Base-by-base conservation (phyloP, 2,888 invertebrate species). In the Eristalinus aeneus region DNA sequence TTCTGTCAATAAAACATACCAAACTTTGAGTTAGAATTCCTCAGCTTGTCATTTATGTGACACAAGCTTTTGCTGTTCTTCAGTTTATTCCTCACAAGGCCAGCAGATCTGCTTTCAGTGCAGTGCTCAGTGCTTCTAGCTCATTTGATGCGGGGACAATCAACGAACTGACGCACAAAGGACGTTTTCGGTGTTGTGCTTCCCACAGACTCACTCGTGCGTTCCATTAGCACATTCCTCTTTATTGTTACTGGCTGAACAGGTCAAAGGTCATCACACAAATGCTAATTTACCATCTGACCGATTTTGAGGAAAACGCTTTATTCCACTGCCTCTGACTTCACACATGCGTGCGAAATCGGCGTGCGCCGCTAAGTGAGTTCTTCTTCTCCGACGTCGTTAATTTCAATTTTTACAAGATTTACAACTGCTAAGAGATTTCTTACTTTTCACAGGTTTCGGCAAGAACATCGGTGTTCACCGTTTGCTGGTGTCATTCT, bases 401-500 rank as follows among this genome's bases (percentile, higher is more conserved):
- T 54, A 9, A 54, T 23, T 56, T 10, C 10, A 54, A 2, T 20
- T 8, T 73, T 39, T 4, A n/a, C n/a, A 0, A 6, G 46, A 46
- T 3, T 16, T 46, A 8, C 1, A 46, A n/a, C 16, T 5, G 5
- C n/a, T 16, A 46, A 46, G 16, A 1, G 10, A 56, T 5, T 27
- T 71, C 31, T 77, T 58, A 56, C 54, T 23, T 31, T 65, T 72
- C 39, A 11, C 73, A 94, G 93, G 94, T 32, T 94, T 94, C 88
- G 92, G 92, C 10, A 90, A 93, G 86, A 90, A 90, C 5, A 88
- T 92, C 11, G 91, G 92, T 1, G 90, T 93, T 1, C 95, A 95
- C 89, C 92, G 93, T 1, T 91, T 93, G 79, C 91, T 95, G 58
- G 93, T 94, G 9, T 91, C 93, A 39, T 92, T 94, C 71, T 90